Evolutionary conservation across 2,888 invertebrate genomes (phyloP).

Genomic region (Lithophane ornitopus): DNA sequence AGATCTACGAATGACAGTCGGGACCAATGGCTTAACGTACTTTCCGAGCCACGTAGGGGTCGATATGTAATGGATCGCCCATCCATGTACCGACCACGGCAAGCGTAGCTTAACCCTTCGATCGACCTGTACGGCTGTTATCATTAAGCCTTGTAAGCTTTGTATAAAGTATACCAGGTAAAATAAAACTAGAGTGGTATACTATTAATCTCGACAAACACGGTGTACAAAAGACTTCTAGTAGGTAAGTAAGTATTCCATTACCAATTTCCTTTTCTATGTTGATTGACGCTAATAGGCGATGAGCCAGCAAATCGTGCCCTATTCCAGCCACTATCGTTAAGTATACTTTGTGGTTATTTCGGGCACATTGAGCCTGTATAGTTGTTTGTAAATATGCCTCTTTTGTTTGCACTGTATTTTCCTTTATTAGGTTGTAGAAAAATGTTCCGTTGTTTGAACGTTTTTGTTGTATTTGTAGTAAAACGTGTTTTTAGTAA

Average conservation of each 20-base stretch:
- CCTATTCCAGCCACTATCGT: constrained; percentile 41
- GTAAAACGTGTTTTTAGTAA: not conserved
- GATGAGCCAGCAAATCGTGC: constrained; percentile 61
- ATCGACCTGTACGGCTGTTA: not conserved
- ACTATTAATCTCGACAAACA: constrained; percentile 17
- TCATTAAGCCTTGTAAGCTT: not conserved
- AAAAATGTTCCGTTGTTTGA: not conserved
- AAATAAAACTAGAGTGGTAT: not conserved
- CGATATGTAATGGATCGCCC: too few relatives aligned
- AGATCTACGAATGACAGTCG: too few relatives aligned
- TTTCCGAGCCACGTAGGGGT: too few relatives aligned
- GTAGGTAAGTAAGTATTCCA: constrained; percentile 45
- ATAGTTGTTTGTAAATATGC: constrained; percentile 45
- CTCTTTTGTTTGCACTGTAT: constrained; percentile 25
- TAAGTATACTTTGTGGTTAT: constrained; percentile 43
- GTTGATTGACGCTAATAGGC: constrained; percentile 62
- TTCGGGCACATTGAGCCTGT: constrained; percentile 20
- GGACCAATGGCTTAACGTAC: too few relatives aligned
- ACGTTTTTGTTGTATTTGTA: constrained; percentile 2
- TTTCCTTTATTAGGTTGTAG: constrained; percentile 14
- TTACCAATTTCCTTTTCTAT: constrained; percentile 38
- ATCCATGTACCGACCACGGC: too few relatives aligned
- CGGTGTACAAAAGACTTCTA: constrained; percentile 18
- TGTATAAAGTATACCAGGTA: not conserved
- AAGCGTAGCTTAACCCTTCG: too few relatives aligned